Base-by-base conservation (phyloP, 2,113 vertebrate species). In the Plotosus lineatus region DNA sequence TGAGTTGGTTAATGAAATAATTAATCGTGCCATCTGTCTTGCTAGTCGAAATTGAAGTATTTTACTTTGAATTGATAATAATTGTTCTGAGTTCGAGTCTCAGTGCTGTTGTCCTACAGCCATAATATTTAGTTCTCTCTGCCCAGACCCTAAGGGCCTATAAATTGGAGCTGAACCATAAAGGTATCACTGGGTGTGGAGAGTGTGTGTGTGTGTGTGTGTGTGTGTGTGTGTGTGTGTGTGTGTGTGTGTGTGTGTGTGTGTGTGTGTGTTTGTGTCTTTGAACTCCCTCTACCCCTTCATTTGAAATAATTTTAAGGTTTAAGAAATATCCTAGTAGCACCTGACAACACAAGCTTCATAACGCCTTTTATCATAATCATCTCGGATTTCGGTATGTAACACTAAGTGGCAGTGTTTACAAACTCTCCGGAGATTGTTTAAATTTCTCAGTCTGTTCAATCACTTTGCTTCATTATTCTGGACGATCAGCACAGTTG, bases 131-230 rank as follows among this genome's bases (percentile, higher is more conserved):
- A 76, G 72, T 46, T 46, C 80, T 42, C 74, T 84, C 75, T 82
- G 83, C 80, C 83, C 79, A 79, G 88, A 89, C 87, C 85, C 79
- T 50, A 60, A 74, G 85, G 86, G 85, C 82, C 79, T 55, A 82
- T 78, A 68, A 84, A 88, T 85, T 87, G 82, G 86, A 90, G 86
- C 84, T 89, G 87, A 87, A 89, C 87, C 83, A 88, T 88, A 89
- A 89, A 84, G 84, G 83, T 77, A 69, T 78, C 86, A 73, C 74
- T 38, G 71, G 36, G 51, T 78, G 77, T 65, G 65, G 48, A 42
- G 23, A 40, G 38, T 42, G 7, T 60, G 53, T 53, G 68, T 36
- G 56, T 9, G 61, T 44, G 75, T 55, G 74, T 26, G 40, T 53
- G 44, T 63, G 55, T 77, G 73, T 74, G 71, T 74, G 44, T 75